A percentile compares a stretch with the other conserved stretches of the same genome.
phyloP scores from a whole-genome alignment of 2,888 invertebrate genomes.

The Falcaria lacertinaria region DNA sequence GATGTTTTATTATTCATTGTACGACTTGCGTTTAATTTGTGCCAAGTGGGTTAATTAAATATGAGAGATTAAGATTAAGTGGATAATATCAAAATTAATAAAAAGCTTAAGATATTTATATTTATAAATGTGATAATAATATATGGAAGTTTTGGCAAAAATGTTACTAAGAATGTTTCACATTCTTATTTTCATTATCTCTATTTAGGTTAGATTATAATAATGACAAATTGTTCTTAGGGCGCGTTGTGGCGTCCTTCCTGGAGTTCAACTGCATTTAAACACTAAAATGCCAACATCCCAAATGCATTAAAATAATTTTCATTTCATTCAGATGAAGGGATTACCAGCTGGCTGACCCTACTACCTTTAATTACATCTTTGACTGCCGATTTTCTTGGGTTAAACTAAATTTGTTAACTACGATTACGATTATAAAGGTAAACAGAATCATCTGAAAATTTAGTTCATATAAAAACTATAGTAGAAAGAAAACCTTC shows the following conservation, averaged over 20 bases:
- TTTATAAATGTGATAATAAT: constrained; percentile 76
- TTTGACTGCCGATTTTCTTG: constrained; percentile 25
- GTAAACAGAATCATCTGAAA: background rate
- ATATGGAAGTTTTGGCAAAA: constrained; percentile 76
- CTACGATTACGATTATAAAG: no score
- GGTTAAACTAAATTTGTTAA: constrained; percentile 13
- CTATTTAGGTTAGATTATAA: constrained; percentile 52
- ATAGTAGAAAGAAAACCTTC: constrained; percentile 1
- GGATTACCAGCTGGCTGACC: constrained; percentile 6
- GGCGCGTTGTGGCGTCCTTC: constrained; percentile 8
- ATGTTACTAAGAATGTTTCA: constrained; percentile 52
- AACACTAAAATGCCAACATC: constrained; percentile 19
- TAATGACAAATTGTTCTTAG: constrained; percentile 26
- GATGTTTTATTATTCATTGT: constrained; percentile 61
- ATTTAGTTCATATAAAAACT: background rate
- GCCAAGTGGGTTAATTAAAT: constrained; percentile 77
- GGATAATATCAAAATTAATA: constrained; percentile 76
- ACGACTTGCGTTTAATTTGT: constrained; percentile 74
- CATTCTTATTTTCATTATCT: constrained; percentile 56
- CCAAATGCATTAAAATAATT: constrained; percentile 54
- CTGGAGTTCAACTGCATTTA: background rate
- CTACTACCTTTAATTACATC: constrained; percentile 7
- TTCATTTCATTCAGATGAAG: constrained; percentile 35
- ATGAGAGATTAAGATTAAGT: constrained; percentile 77
- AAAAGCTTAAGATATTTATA: constrained; percentile 73